Base-by-base conservation (phyloP, 2,888 invertebrate species). In the Leptopilina myrica region DNA sequence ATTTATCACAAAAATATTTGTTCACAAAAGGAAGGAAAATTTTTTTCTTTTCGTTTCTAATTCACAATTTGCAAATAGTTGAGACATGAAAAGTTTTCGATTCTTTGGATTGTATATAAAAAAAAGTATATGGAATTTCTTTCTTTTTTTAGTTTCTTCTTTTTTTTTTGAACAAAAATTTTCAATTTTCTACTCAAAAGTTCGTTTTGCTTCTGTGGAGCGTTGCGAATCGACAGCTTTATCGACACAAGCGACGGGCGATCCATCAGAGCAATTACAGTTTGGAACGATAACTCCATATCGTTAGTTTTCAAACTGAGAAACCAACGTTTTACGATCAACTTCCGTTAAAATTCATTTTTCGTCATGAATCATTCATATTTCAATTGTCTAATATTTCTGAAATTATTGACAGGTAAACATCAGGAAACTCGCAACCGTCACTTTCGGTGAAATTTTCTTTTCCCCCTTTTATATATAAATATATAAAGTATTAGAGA, bases 241-340 rank as follows among this genome's bases (percentile, higher is more conserved):
- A 73, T 73, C 53, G 73, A 73, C 73, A 20, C 49, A 73, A 14
- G 73, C 33, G 53, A 73, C 73, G 56, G 69, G 14, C 26, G 53
- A 53, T 69, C 69, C 69, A 69, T 69, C 69, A 69, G 26, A 33
- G 12, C 53, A 69, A 69, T 73, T 56, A 56, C 73, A 33, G n/a
- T 73, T 73, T 73, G 73, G 20, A 33, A 40, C 33, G 73, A 73
- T 73, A 73, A 56, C 53, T 56, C 33, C 73, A 56, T 33, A 56
- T 33, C 56, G 53, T 56, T 56, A 33, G 53, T 33, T 73, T 53
- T 26, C 20, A 26, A 14, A 46, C 12, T n/a, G 33, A 33, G 43
- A 15, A 73, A 56, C 33, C 53, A 73, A 73, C 26, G 40, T 64
- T 64, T 64, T 64, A 64, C 64, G 40, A 40, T 33, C 26, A 64